phyloP scores from a whole-genome alignment of 1,140 invertebrate genomes.

The Limonius californicus region DNA sequence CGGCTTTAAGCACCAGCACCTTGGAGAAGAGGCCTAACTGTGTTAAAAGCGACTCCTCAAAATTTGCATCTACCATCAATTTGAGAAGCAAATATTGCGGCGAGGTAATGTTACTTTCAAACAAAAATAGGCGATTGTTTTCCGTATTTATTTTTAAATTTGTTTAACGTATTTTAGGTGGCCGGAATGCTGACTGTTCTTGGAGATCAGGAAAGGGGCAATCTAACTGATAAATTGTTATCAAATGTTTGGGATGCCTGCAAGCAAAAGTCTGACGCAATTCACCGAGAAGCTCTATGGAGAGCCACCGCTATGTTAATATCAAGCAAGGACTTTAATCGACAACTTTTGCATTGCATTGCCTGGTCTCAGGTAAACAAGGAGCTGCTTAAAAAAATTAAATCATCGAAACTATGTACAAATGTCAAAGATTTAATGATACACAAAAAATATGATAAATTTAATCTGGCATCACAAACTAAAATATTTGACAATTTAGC shows the following conservation, averaged over 20 bases:
- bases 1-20: conserved; percentile 59
- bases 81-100: conserved; percentile 85
- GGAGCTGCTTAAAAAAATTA: no score
- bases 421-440: no score
- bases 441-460: no score
- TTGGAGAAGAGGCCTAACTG: conserved; percentile 79
- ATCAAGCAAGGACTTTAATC: conserved; percentile 63
- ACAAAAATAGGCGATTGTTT: no score
- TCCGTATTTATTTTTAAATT: neutral
- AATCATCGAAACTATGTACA: no score
- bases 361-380: conserved; percentile 66
- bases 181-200: conserved; percentile 64
- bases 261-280: conserved; percentile 57
- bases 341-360: conserved; percentile 72
- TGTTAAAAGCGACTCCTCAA: conserved; percentile 77
- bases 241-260: conserved; percentile 64
- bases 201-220: conserved; percentile 50
- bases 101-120: no score
- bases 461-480: no score
- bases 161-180: conserved; percentile 51
- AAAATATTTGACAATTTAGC: no score
- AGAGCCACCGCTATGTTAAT: conserved; percentile 87
- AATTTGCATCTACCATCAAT: conserved; percentile 79
- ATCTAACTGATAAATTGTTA: conserved; percentile 54
- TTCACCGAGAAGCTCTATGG: conserved; percentile 80